Evolutionary conservation across 1,140 invertebrate species (phyloP).

Genomic region (Trachelipus rathkii): DNA sequence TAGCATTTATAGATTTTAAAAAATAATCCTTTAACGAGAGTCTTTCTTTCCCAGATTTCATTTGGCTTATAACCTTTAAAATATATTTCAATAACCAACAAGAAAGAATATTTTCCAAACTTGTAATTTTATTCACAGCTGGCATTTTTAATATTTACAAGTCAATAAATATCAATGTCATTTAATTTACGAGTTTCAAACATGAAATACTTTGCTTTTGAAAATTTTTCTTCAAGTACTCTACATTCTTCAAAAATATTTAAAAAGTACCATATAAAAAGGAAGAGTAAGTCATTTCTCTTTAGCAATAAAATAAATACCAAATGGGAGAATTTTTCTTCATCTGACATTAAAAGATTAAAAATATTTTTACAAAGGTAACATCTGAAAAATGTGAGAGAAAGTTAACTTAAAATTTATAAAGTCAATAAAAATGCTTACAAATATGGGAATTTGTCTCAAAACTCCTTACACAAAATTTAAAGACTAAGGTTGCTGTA

Average conservation of each 20-base stretch:
- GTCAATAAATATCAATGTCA: not conserved
- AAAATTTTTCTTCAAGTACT: not conserved
- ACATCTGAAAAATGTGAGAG: too few species aligned
- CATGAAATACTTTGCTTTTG: not conserved
- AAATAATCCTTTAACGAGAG: not conserved
- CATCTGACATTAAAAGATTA: too few species aligned
- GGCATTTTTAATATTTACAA: not conserved
- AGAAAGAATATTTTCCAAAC: not conserved
- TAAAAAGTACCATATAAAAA: not conserved
- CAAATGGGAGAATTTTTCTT: too few species aligned
- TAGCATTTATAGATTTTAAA: not conserved
- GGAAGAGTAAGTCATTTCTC: too few species aligned
- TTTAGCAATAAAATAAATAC: too few species aligned
- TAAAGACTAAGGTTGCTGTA: too few species aligned
- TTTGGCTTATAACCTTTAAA: not conserved
- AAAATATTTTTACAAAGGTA: too few species aligned
- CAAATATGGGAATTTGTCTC: too few species aligned
- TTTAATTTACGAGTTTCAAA: not conserved
- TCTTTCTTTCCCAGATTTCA: not conserved
- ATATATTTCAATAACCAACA: not conserved
- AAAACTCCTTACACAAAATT: too few species aligned
- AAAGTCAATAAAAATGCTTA: too few species aligned
- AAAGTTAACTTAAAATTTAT: too few species aligned
- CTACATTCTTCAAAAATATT: not conserved
- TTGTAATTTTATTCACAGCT: not conserved